Conservation (phyloP, 2,888 invertebrate species). For the Drosophila nigricruria region DNA sequence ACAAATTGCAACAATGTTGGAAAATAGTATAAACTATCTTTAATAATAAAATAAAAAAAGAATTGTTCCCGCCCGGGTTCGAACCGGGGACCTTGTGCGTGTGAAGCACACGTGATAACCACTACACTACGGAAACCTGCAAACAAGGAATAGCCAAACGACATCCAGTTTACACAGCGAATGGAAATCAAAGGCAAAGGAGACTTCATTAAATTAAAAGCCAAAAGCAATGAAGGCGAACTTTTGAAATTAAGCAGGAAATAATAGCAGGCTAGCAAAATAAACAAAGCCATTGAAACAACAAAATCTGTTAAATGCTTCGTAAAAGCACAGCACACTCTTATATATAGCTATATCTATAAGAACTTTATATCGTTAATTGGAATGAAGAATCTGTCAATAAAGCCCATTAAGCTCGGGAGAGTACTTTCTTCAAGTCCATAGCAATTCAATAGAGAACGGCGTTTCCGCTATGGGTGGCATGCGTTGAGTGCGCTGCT, state of each 20-base stretch:
- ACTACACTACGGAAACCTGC: constrained; percentile 83
- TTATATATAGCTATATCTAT: background rate
- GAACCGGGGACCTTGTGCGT: constrained; percentile 85
- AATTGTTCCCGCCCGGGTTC: constrained; percentile 84
- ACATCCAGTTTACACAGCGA: background rate
- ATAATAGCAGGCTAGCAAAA: background rate
- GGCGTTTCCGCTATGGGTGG: constrained; percentile 65
- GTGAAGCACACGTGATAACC: constrained; percentile 85
- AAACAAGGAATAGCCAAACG: rapidly evolving
- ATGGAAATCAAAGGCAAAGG: background rate
- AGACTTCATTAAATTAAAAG: background rate
- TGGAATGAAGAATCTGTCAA: constrained; percentile 48
- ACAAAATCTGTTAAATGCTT: background rate
- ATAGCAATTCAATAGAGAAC: constrained; percentile 17
- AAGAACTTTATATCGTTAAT: constrained; percentile 8
- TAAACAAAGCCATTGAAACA: constrained; percentile 6
- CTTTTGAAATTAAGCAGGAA: background rate
- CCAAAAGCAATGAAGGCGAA: background rate
- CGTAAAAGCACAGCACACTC: background rate
- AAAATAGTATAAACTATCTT: background rate
- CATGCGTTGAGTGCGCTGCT: constrained; percentile 24
- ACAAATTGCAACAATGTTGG: background rate
- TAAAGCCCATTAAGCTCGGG: constrained; percentile 37
- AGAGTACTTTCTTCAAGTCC: constrained; percentile 26
- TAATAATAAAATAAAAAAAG: background rate